These are phyloP conservation scores for Trissoscelio sp. DNA, from an alignment of 2,888 invertebrate genomes.

Conservation along the genomic window DNA sequence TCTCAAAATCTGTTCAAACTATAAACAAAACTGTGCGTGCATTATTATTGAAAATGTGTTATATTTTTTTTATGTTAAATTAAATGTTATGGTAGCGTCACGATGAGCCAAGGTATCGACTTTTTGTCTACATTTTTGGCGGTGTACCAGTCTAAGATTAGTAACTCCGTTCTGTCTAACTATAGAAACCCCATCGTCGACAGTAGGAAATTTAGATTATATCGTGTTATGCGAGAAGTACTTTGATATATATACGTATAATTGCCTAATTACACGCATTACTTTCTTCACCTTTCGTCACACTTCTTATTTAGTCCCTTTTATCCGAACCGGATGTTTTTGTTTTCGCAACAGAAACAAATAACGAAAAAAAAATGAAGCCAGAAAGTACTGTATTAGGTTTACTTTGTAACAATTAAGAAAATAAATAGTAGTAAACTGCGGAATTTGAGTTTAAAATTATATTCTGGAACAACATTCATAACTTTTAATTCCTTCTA, in stretches of 20 bases:
- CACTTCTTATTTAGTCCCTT: too few relatives aligned
- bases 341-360: too few relatives aligned
- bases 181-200: constrained; percentile 64
- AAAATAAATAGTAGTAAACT: neutral
- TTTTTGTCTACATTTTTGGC: constrained; percentile 70
- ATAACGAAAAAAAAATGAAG: too few relatives aligned
- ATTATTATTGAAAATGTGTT: too few relatives aligned
- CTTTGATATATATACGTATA: constrained; percentile 2
- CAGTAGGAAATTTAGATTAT: constrained; percentile 25
- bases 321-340: too few relatives aligned
- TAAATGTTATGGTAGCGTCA: neutral
- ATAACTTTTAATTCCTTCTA: too few relatives aligned
- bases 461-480: too few relatives aligned
- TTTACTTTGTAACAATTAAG: neutral
- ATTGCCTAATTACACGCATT: constrained; percentile 16
- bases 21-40: too few relatives aligned
- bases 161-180: constrained; percentile 68
- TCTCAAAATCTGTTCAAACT: too few relatives aligned
- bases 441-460: too few relatives aligned
- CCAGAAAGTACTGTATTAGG: neutral
- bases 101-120: constrained; percentile 2
- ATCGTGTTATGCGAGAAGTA: neutral
- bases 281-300: too few relatives aligned
- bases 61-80: neutral
- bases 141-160: constrained; percentile 77